These are phyloP conservation scores for Scarus forsteni DNA, from an alignment of 2,797 vertebrate species.

Conservation along the genomic window DNA sequence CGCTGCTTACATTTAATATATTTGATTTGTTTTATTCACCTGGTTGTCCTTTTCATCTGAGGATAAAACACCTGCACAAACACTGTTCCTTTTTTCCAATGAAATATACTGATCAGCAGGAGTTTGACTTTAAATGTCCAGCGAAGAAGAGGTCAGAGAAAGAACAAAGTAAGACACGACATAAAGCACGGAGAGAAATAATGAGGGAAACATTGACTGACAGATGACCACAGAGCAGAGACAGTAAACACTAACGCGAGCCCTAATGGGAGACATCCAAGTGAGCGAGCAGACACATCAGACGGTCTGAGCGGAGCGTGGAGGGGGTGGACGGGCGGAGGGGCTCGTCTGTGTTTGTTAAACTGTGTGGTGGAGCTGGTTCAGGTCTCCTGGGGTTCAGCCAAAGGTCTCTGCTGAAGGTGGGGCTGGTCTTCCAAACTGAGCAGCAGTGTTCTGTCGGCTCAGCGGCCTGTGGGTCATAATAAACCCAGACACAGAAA, in stretches of 20 bases:
- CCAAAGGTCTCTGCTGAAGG: constrained; percentile 46
- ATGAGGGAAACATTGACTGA: neutral
- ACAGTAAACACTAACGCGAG: neutral
- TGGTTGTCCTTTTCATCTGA: too few relatives aligned
- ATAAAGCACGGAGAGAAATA: neutral
- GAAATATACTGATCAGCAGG: neutral
- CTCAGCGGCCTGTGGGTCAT: constrained; percentile 6
- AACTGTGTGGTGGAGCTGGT: constrained; percentile 28
- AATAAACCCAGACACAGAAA: constrained; percentile 4
- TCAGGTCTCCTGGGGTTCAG: constrained; percentile 56
- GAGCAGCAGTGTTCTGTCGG: constrained; percentile 10
- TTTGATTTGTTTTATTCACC: too few relatives aligned
- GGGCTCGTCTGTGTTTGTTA: constrained; percentile 37
- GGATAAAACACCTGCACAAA: too few relatives aligned
- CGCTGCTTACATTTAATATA: too few relatives aligned
- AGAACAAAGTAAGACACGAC: neutral
- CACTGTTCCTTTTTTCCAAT: too few relatives aligned
- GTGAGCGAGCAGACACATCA: neutral
- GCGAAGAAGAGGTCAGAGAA: neutral
- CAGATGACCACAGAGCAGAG: neutral
- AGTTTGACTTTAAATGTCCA: neutral
- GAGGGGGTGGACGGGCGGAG: constrained; percentile 25
- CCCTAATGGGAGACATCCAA: neutral
- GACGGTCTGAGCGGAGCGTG: constrained; percentile 21
- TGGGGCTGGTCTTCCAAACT: constrained; percentile 29